These are phyloP conservation scores for Tangara arthus DNA, from an alignment of 2,797 vertebrate species.

Conservation along the genomic window DNA sequence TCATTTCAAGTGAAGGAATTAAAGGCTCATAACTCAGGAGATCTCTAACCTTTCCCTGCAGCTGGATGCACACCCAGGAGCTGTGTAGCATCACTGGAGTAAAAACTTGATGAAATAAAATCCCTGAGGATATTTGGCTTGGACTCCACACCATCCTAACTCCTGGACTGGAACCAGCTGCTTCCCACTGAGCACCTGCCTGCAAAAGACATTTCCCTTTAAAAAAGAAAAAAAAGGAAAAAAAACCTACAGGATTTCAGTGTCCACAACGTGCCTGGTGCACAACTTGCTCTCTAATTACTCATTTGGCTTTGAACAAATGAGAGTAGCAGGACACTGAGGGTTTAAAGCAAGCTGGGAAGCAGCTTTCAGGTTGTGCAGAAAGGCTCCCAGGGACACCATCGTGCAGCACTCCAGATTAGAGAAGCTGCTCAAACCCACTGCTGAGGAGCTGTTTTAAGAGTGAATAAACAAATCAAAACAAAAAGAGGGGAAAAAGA, in stretches of 20 bases:
- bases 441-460: not conserved
- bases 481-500: accelerated
- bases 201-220: not conserved
- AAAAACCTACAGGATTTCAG: not conserved
- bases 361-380: not conserved
- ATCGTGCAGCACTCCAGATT: not conserved
- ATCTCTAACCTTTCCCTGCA: not conserved
- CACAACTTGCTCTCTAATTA: not conserved
- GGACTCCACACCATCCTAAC: not conserved
- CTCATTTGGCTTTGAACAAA: not conserved
- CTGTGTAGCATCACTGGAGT: accelerated
- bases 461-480: not conserved
- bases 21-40: not conserved
- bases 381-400: not conserved
- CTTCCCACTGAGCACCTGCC: not conserved
- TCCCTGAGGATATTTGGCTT: not conserved
- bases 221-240: not conserved
- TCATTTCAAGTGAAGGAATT: not conserved
- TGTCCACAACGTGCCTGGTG: not conserved
- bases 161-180: not conserved
- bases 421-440: not conserved
- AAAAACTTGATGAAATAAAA: not conserved
- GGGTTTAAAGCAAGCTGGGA: not conserved
- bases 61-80: not conserved
- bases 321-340: not conserved